Percentiles rank a stretch among this genome's conserved stretches.
These are phyloP conservation scores for Branchinecta lindahli DNA, from an alignment of 1,140 invertebrate genomes.

Conservation along the genomic window DNA sequence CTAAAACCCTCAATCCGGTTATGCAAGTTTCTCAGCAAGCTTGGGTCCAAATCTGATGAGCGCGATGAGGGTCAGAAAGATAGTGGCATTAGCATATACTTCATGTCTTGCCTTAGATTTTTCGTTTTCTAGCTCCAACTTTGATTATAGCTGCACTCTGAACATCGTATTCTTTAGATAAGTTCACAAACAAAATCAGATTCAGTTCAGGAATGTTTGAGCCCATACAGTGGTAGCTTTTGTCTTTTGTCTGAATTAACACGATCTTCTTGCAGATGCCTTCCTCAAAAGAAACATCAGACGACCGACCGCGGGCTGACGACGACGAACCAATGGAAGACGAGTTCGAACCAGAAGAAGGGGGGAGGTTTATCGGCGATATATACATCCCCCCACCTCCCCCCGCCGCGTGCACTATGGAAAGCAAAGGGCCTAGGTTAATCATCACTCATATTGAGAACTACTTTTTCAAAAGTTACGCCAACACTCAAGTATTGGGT, in stretches of 20 bases:
- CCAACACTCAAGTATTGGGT: conserved; percentile 55
- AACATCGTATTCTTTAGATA: background rate
- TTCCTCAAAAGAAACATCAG: too few relatives aligned
- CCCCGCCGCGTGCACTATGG: conserved; percentile 47
- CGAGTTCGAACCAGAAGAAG: conserved; percentile 23
- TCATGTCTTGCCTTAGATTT: background rate
- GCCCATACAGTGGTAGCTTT: too few relatives aligned
- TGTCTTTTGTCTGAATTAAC: too few relatives aligned
- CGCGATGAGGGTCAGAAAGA: background rate
- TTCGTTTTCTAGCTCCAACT: background rate
- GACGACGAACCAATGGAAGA: conserved; percentile 14
- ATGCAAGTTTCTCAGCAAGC: too few relatives aligned
- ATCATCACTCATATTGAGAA: conserved; percentile 86
- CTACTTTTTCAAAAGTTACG: conserved; percentile 95
- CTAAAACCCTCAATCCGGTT: too few relatives aligned
- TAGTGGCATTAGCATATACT: background rate
- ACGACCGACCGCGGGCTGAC: too few relatives aligned
- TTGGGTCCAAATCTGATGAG: conserved; percentile 1
- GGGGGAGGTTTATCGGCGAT: conserved; percentile 43
- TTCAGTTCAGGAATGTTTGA: too few relatives aligned
- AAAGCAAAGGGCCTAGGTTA: conserved; percentile 55
- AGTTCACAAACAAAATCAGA: too few relatives aligned
- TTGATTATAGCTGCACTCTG: background rate
- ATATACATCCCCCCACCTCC: conserved; percentile 76
- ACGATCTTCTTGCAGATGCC: too few relatives aligned